A percentile compares a stretch with the other conserved stretches of the same genome.
phyloP scores from a whole-genome alignment of 2,888 invertebrate species.

The Nemurella pictetii region DNA sequence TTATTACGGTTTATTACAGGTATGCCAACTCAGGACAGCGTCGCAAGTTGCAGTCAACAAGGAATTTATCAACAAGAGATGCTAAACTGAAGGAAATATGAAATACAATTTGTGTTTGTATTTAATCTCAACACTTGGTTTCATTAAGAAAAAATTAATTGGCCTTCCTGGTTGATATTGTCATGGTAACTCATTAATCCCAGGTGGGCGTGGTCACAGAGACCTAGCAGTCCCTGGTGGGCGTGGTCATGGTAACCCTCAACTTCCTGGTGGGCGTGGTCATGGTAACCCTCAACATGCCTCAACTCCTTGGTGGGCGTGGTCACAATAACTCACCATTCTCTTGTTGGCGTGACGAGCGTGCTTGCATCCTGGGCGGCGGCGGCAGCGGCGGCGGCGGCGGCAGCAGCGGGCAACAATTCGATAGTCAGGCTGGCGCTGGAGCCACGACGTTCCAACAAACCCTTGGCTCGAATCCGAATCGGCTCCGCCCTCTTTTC shows the following conservation, averaged over 20 bases:
- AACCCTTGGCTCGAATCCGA: slow-evolving; percentile 63
- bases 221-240: neutral
- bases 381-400: slow-evolving; percentile 38
- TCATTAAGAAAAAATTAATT: no score
- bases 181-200: neutral
- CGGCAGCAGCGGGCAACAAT: slow-evolving; percentile 61
- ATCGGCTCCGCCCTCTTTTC: slow-evolving; percentile 54
- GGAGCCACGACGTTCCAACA: slow-evolving; percentile 84
- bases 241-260: no score
- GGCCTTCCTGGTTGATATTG: no score
- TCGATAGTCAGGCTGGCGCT: slow-evolving; percentile 89
- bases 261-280: no score
- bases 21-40: no score
- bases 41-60: no score
- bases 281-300: no score
- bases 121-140: no score
- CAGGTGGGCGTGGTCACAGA: neutral
- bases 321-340: slow-evolving; percentile 51
- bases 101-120: no score
- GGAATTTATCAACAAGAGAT: no score
- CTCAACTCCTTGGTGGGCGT: neutral
- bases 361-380: slow-evolving; percentile 45
- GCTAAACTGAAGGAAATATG: no score
- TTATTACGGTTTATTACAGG: no score
- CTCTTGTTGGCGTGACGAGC: slow-evolving; percentile 59